Base-by-base conservation (phyloP, 2,113 vertebrate genomes). In the Python bivittatus region DNA sequence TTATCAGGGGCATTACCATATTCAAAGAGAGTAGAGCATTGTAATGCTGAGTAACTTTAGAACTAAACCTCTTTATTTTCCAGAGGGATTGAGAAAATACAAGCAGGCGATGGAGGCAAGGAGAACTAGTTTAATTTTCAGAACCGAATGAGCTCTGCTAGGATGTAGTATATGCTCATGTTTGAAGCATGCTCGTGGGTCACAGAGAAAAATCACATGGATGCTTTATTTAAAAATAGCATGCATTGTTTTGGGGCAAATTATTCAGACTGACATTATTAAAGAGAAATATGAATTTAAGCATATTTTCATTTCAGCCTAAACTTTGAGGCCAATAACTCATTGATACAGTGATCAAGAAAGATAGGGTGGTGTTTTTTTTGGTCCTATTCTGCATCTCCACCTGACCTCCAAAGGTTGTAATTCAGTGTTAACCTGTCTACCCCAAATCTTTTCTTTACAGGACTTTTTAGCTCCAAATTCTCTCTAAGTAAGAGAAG, bases 1-100 rank as follows among this genome's bases (percentile, higher is more conserved):
- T 5, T 96, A 96, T 97, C 97, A 94, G 61, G 92, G 72, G 38
- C 61, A 96, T 97, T 97, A 95, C 92, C 95, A 97, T 97, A 96
- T 96, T 96, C 93, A 96, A 97, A 96, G 95, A 96, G 93, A 93
- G 95, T 96, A 93, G 94, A 60, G n/a, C 95, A 93, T 94, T 13
- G 3, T 96, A 91, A 54, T 0, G 0, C 85, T 92, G 92, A 92
- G 95, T 95, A 53, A 52, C 91, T 96, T 91, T 92, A 90, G 96
- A 95, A 94, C 95, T 96, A 96, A 96, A 93, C 92, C 23, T 92
- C 85, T 94, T 86, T 95, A 90, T 94, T 96, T 95, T 95, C 94
- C 92, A 60, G 93, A 89, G 94, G 94, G 91, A 92, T 88, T 95
- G 94, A 64, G 92, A 95, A 97, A 94, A 4, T 54, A 91, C 88